Evolutionary conservation across 2,888 invertebrate genomes (phyloP).

Genomic region (Synergus laeviventris): DNA sequence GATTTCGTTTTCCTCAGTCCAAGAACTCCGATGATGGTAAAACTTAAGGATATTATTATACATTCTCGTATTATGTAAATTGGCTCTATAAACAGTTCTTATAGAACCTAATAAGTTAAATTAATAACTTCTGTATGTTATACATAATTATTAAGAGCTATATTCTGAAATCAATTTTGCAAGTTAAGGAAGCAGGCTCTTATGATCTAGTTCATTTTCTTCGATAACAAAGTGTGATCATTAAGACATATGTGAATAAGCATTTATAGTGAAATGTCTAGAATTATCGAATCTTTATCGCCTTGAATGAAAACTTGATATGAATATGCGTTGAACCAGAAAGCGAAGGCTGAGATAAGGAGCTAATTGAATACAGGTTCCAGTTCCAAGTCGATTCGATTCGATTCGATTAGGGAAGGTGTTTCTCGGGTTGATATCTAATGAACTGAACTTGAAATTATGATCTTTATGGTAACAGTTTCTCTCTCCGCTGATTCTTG

Average conservation of each 20-base stretch:
- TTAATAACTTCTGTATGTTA: not conserved
- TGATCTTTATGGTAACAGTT: not conserved
- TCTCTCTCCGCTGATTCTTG: not conserved
- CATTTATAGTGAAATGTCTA: not conserved
- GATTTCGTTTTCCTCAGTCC: slow-evolving; percentile 1
- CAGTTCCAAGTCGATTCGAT: not conserved
- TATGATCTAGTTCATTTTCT: slow-evolving; percentile 9
- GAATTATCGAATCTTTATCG: slow-evolving; percentile 20
- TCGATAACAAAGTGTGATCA: slow-evolving; percentile 5
- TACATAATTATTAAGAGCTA: not conserved
- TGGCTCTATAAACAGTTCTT: not conserved
- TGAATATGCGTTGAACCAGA: slow-evolving; percentile 13
- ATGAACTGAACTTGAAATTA: not conserved
- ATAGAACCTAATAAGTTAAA: no score
- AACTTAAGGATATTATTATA: not conserved
- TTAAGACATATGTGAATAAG: slow-evolving; percentile 2
- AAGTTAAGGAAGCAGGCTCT: slow-evolving; percentile 11
- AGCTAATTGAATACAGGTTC: slow-evolving; percentile 23
- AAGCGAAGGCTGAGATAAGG: slow-evolving; percentile 29
- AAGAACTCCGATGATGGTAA: slow-evolving; percentile 1
- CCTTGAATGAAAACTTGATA: slow-evolving; percentile 17
- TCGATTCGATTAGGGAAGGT: slow-evolving; percentile 11
- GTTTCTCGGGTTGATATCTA: not conserved
- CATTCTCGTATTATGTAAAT: not conserved
- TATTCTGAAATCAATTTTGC: not conserved